Base-by-base conservation (phyloP, 2,888 invertebrate genomes). In the Mycogona germanica region DNA sequence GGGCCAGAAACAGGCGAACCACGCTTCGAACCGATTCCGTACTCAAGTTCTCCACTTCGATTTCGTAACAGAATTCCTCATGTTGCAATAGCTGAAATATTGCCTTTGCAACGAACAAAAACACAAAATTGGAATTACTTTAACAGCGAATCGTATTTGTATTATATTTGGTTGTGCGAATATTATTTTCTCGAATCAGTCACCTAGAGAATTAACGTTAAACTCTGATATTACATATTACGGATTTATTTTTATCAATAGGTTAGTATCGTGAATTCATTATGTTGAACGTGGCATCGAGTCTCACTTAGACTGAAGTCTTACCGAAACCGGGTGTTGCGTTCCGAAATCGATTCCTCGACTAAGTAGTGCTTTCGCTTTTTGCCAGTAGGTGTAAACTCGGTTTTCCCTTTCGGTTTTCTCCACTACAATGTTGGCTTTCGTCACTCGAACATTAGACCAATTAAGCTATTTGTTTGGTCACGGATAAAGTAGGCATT, bases 301-400 rank as follows among this genome's bases (percentile, higher is more conserved):
- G n/a, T n/a, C n/a, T n/a, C n/a, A n/a, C n/a, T n/a, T n/a, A n/a
- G n/a, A n/a, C n/a, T n/a, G n/a, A n/a, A n/a, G n/a, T n/a, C 81
- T 55, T 9, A 62, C 62, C 45, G 56, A 53, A 30, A 66, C 60
- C 1, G 65, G 58, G 21, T 52, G 59, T 14, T 44, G 46, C 7
- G 60, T 25, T 37, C 51, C 60, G 52, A 88, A 88, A 72, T 88
- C 87, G 65, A 89, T 75, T 0, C 89, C 88, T 1, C 85, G 76
- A 0, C 81, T 78, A 35, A 89, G 67, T 64, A 88, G 82, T 59
- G 87, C 75, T 47, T 82, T 81, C 54, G 82, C 82, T 69, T 82
- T 79, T 72, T 82, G 81, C 87, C 87, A 89, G 47, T 58, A 61
- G 14, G 62, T 62, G 14, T 47, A 50, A n/a, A 62, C 50, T 28